Conservation (phyloP, 2,888 invertebrate genomes). For the Nematopogon swammerdamellus region DNA sequence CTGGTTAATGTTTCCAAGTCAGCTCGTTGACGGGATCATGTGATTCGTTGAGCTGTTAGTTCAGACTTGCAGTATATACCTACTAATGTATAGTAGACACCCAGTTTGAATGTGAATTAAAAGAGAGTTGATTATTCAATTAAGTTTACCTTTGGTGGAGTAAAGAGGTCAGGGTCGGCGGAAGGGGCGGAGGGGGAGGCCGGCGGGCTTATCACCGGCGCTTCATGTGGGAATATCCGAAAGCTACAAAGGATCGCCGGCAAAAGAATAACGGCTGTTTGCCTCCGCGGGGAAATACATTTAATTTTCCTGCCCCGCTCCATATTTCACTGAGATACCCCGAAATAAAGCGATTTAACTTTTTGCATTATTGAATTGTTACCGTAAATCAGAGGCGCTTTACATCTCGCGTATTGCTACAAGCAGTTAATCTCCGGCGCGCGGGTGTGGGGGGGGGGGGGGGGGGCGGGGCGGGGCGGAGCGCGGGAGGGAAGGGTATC, state of each 20-base stretch:
- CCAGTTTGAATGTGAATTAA: too few relatives aligned
- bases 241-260: background rate
- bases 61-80: too few relatives aligned
- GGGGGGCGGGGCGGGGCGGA: background rate
- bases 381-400: background rate
- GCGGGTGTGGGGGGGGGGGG: background rate
- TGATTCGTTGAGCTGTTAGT: too few relatives aligned
- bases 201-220: too few relatives aligned
- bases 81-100: too few relatives aligned
- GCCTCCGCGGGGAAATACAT: background rate
- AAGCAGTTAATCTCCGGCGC: background rate
- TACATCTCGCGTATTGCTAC: background rate
- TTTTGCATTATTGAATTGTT: background rate
- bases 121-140: too few relatives aligned
- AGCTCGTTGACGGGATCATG: too few relatives aligned
- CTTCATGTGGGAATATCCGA: too few relatives aligned
- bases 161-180: too few relatives aligned
- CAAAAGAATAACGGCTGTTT: background rate
- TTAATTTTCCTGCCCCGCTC: background rate
- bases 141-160: too few relatives aligned
- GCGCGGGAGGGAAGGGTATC: conserved; percentile 32
- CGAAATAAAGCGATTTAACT: background rate
- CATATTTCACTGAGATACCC: background rate
- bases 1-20: too few relatives aligned
- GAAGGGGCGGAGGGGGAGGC: too few relatives aligned